A percentile compares a stretch with the other conserved stretches of the same genome.
Conservation (phyloP, 2,888 invertebrate species). For the Pheosia tremula region DNA sequence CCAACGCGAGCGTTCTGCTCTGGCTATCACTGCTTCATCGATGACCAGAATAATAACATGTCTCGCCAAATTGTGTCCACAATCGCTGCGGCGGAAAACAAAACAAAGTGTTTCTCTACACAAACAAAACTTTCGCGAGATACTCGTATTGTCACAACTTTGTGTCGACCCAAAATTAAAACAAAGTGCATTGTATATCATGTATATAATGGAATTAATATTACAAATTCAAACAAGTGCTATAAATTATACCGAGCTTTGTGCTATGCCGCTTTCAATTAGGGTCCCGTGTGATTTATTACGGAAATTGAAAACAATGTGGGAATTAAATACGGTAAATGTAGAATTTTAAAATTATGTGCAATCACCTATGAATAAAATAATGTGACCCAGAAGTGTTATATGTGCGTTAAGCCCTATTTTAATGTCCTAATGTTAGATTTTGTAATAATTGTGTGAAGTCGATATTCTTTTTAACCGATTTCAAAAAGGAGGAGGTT, state of each 20-base stretch:
- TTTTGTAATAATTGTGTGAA: no score
- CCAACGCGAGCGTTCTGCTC: no score
- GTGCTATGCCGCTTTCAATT: constrained; percentile 8
- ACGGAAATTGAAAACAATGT: neutral
- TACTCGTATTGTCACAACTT: constrained; percentile 20
- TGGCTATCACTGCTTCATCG: neutral
- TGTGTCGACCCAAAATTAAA: constrained; percentile 32
- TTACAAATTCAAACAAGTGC: constrained; percentile 29
- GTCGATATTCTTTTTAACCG: no score
- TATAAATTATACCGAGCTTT: constrained; percentile 29
- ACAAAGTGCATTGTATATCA: constrained; percentile 27
- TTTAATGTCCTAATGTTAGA: no score
- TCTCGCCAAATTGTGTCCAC: neutral
- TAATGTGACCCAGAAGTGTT: no score
- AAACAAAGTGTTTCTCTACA: constrained; percentile 13
- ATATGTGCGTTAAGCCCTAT: no score
- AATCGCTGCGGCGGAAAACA: constrained; percentile 12
- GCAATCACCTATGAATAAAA: no score
- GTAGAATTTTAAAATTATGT: no score
- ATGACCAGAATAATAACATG: neutral
- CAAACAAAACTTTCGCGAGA: constrained; percentile 20
- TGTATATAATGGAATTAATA: constrained; percentile 27
- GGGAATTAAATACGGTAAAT: neutral
- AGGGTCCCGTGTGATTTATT: constrained; percentile 9
- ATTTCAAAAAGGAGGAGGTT: no score